Percentiles rank a stretch among this genome's conserved stretches.
These are phyloP conservation scores for Oncorhynchus tshawytscha DNA, from an alignment of 2,113 vertebrate species.

Conservation along the genomic window DNA sequence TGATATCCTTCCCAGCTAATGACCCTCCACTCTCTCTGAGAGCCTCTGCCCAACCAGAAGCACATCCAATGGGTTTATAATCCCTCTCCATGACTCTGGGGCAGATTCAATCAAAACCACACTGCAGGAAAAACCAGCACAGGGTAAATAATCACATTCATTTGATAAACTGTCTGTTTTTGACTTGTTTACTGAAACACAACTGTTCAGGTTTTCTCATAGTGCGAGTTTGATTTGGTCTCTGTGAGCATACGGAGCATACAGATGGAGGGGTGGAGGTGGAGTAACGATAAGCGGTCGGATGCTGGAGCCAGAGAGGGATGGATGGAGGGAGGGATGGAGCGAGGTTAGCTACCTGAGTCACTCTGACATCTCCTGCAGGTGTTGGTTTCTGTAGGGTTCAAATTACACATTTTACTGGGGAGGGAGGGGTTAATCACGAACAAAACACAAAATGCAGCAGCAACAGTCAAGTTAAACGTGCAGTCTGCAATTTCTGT, in stretches of 20 bases:
- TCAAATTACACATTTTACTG: conserved; percentile 81
- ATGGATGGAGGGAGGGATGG: conserved; percentile 32
- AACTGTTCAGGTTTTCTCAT: conserved; percentile 4
- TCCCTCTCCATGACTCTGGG: conserved; percentile 66
- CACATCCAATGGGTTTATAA: conserved; percentile 66
- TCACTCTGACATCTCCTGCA: conserved; percentile 86
- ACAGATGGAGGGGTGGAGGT: neutral
- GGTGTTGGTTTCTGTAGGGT: conserved; percentile 85
- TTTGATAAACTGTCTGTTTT: neutral
- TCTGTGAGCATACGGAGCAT: neutral
- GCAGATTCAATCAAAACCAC: conserved; percentile 61
- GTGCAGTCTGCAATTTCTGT: neutral
- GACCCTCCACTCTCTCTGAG: conserved; percentile 34
- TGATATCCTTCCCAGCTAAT: conserved; percentile 62
- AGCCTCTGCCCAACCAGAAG: conserved; percentile 59
- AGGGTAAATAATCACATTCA: neutral
- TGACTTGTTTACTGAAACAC: neutral
- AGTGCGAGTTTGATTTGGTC: conserved; percentile 15
- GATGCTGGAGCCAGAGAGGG: neutral
- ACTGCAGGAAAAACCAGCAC: neutral
- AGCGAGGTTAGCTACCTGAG: conserved; percentile 68
- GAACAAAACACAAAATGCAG: conserved; percentile 60
- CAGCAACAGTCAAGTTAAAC: conserved; percentile 16
- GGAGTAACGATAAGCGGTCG: neutral
- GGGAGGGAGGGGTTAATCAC: conserved; percentile 54